phyloP scores from a whole-genome alignment of 1,140 invertebrate species.

The Thaumatotibia leucotreta region DNA sequence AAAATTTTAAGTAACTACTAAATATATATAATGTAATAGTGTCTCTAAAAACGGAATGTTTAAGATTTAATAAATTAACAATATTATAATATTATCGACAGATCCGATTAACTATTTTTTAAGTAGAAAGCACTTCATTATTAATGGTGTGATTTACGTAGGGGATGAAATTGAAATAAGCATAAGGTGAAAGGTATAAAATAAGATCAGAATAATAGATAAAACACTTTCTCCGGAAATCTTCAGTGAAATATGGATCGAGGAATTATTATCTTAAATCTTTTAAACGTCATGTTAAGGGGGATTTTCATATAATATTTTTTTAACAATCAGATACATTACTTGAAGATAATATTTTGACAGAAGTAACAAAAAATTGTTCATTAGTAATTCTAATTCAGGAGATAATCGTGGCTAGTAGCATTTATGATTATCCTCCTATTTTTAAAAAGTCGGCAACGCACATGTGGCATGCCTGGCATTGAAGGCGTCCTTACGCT shows the following conservation, averaged over 20 bases:
- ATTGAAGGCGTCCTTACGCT: too few relatives aligned
- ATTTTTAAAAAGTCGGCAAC: too few relatives aligned
- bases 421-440: too few relatives aligned
- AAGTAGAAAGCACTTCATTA: background rate
- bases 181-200: background rate
- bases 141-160: background rate
- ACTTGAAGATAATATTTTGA: background rate
- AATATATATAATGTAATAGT: too few relatives aligned
- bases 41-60: too few relatives aligned
- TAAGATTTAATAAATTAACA: too few relatives aligned
- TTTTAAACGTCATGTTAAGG: background rate
- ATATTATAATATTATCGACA: too few relatives aligned
- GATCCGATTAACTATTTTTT: background rate
- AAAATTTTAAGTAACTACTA: too few relatives aligned
- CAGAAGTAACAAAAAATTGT: background rate
- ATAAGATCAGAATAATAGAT: background rate
- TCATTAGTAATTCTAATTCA: background rate
- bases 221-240: constrained; percentile 8
- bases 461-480: too few relatives aligned
- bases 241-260: background rate
- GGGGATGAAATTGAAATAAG: background rate
- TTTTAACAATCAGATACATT: background rate
- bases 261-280: background rate
- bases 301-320: background rate
- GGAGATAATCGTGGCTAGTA: too few relatives aligned